Base-by-base conservation (phyloP, 2,888 invertebrate genomes). In the Drosophila setosimentum region DNA sequence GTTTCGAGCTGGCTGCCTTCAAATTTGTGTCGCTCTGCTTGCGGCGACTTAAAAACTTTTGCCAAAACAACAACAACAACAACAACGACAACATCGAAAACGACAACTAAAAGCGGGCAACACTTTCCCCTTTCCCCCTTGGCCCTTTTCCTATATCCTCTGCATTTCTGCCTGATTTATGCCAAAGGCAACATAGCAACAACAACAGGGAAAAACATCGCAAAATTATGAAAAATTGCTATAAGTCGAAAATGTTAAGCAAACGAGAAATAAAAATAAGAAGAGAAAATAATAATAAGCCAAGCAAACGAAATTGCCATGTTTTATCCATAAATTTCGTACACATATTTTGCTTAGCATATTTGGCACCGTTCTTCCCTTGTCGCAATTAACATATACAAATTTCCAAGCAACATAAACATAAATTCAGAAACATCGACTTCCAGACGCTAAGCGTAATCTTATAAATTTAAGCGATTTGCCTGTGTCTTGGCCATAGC, bases 301-400 rank as follows among this genome's bases (percentile, higher is more conserved):
- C 65, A 68, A 68, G 65, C 61, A 45, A 73, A 66, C 29, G 51
- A 80, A 85, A 87, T 85, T 72, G 80, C 86, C 72, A 82, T 78
- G 83, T 78, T 86, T 75, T 66, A 71, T 83, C 81, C 85, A 85
- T 85, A 89, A 88, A 89, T 88, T 76, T 71, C 33, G 48, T 49
- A 55, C 65, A 70, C 71, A 74, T 66, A 74, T 71, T 74, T 68
- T 68, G 57, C 32, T 50, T 59, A 80, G 65, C 60, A 49, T 58
- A 73, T 80, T 77, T 76, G 84, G 75, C 82, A 73, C 71, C 73
- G 89, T 83, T 83, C 75, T 63, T 73, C 61, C 58, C 84, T 69
- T 89, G 84, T 82, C 74, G 69, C 90, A 89, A 85, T 85, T 89
- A 85, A 88, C 88, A 88, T 88, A 83, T 57, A 86, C 88, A 89